phyloP scores from a whole-genome alignment of 2,797 vertebrate species.

The Hemibagrus guttatus region DNA sequence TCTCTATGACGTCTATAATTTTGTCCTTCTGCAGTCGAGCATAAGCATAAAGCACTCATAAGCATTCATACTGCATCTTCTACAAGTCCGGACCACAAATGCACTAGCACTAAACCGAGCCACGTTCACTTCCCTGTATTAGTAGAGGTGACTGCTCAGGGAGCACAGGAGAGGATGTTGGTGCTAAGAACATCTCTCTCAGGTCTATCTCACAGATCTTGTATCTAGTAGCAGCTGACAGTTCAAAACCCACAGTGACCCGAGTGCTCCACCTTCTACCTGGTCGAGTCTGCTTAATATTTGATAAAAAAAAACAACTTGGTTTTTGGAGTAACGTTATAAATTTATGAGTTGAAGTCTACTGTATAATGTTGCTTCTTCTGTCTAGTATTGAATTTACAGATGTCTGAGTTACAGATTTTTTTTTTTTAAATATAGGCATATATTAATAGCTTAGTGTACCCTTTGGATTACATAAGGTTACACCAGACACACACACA shows the following conservation, averaged over 20 bases:
- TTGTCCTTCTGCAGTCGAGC: background rate
- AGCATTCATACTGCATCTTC: conserved; percentile 34
- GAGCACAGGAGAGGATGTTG: background rate
- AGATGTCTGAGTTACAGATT: background rate
- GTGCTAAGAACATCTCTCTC: background rate
- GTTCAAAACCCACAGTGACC: conserved; percentile 2
- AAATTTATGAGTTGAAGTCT: conserved; percentile 5
- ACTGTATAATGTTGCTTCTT: background rate
- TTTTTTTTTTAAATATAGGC: background rate
- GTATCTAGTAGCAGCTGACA: background rate
- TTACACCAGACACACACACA: background rate
- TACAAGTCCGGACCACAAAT: conserved; percentile 33
- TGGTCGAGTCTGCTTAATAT: conserved; percentile 18
- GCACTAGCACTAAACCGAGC: conserved; percentile 18
- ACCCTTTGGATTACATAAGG: background rate
- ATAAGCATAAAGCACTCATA: conserved; percentile 17
- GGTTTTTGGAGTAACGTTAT: conserved; percentile 17
- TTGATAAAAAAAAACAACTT: conserved; percentile 22
- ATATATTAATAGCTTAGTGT: background rate
- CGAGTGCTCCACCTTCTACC: background rate
- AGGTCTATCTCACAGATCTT: background rate
- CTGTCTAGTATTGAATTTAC: background rate
- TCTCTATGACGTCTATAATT: conserved; percentile 59
- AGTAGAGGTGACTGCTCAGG: background rate
- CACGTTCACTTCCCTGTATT: background rate